These are phyloP conservation scores for Scomber colias DNA, from an alignment of 2,113 vertebrate species.

Conservation along the genomic window DNA sequence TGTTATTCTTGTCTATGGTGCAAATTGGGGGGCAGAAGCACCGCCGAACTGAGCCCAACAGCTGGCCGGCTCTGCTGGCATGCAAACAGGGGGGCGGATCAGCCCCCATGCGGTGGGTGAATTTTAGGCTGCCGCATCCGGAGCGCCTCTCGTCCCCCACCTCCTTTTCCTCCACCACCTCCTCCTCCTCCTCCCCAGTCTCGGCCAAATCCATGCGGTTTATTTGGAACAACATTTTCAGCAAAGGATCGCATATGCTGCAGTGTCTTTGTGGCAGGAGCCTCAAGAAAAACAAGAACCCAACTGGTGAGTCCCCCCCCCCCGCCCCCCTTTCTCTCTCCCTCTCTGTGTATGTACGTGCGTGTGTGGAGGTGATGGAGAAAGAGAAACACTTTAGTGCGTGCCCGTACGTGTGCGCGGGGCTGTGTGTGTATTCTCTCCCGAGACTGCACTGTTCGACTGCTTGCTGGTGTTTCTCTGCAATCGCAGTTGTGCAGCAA, in stretches of 20 bases:
- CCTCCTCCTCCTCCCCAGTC: constrained; percentile 75
- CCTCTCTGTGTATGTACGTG: not conserved
- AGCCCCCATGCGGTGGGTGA: constrained; percentile 96
- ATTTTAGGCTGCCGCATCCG: constrained; percentile 93
- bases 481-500: constrained; percentile 87
- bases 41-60: constrained; percentile 91
- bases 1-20: constrained; percentile 92
- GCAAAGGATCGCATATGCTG: constrained; percentile 99
- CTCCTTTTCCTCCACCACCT: constrained; percentile 57
- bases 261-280: constrained; percentile 99
- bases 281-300: constrained; percentile 99
- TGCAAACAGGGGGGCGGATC: constrained; percentile 94
- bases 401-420: constrained; percentile 29
- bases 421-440: constrained; percentile 61
- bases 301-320: constrained; percentile 92
- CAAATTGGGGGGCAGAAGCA: constrained; percentile 89
- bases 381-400: constrained; percentile 40
- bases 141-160: constrained; percentile 92
- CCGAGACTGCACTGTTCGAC: constrained; percentile 84
- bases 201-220: constrained; percentile 99
- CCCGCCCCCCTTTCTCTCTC: too few species aligned
- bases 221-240: constrained; percentile 99
- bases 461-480: constrained; percentile 85
- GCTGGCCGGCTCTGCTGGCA: constrained; percentile 92
- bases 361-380: constrained; percentile 4